A percentile compares a stretch with the other conserved stretches of the same genome.
These are phyloP conservation scores for Ctenomys sociabilis DNA, from an alignment of 2,113 vertebrate species.

Conservation along the genomic window DNA sequence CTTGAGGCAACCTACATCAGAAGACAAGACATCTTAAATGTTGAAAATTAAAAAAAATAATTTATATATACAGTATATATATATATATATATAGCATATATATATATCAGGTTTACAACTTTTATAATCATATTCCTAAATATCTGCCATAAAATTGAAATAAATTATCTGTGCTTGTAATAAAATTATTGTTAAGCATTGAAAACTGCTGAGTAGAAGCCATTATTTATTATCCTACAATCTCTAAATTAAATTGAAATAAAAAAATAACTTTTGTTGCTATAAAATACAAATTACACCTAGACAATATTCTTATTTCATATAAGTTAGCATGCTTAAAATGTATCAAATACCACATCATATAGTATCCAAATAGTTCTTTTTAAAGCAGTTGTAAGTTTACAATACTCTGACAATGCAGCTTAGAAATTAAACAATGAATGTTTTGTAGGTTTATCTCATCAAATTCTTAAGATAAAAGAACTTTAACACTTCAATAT, in stretches of 20 bases:
- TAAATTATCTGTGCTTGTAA: conserved; percentile 54
- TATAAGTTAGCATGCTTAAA: background rate
- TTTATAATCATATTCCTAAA: conserved; percentile 34
- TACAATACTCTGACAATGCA: background rate
- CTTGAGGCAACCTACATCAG: background rate
- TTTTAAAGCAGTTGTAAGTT: background rate
- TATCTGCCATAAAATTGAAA: conserved; percentile 56
- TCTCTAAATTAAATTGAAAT: conserved; percentile 48
- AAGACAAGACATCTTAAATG: background rate
- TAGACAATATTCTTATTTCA: background rate
- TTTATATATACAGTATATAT: background rate
- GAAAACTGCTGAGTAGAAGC: conserved; percentile 50
- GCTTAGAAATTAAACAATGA: background rate
- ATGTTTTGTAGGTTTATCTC: background rate
- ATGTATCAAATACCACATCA: background rate
- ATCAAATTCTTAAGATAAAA: background rate
- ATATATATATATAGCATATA: background rate
- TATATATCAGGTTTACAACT: background rate
- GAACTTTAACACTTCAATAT: background rate
- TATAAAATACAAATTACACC: background rate
- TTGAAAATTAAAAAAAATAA: background rate
- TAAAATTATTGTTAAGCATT: conserved; percentile 57
- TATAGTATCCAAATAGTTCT: background rate
- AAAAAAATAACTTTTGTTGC: background rate
- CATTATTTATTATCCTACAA: conserved; percentile 19